Percentiles rank a stretch among this genome's conserved stretches.
These are phyloP conservation scores for Theretra japonica DNA, from an alignment of 2,888 invertebrate genomes.

Conservation along the genomic window DNA sequence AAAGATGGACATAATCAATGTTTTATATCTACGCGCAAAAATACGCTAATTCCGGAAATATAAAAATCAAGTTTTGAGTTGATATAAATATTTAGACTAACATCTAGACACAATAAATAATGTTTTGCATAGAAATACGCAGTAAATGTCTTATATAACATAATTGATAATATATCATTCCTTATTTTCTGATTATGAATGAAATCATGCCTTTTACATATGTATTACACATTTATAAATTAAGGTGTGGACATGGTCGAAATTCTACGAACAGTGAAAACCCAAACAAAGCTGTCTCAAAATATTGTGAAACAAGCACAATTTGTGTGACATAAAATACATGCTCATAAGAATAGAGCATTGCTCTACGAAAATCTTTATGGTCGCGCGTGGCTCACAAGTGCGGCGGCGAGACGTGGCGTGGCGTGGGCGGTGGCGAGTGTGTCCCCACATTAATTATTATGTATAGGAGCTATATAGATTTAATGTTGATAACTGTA, in stretches of 20 bases:
- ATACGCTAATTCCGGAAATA: no score
- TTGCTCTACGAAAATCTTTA: background rate
- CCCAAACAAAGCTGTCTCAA: background rate
- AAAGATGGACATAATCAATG: no score
- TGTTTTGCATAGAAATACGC: no score
- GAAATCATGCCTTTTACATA: background rate
- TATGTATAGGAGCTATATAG: conserved; percentile 39
- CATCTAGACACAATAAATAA: no score
- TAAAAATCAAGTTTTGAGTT: no score
- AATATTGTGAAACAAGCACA: background rate
- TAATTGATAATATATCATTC: background rate
- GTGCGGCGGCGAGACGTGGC: background rate
- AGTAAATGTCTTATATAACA: no score
- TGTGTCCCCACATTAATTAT: conserved; percentile 32
- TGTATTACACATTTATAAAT: background rate
- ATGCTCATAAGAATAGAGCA: background rate
- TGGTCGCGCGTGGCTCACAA: background rate
- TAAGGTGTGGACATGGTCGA: conserved; percentile 22
- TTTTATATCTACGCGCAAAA: no score
- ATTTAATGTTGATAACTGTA: conserved; percentile 45
- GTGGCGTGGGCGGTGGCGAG: conserved; percentile 3
- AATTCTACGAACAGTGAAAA: background rate
- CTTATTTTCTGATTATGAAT: background rate
- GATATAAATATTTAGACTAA: no score
- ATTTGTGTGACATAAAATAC: conserved; percentile 6